phyloP scores from a whole-genome alignment of 2,888 invertebrate species.

The Volucella inflata region DNA sequence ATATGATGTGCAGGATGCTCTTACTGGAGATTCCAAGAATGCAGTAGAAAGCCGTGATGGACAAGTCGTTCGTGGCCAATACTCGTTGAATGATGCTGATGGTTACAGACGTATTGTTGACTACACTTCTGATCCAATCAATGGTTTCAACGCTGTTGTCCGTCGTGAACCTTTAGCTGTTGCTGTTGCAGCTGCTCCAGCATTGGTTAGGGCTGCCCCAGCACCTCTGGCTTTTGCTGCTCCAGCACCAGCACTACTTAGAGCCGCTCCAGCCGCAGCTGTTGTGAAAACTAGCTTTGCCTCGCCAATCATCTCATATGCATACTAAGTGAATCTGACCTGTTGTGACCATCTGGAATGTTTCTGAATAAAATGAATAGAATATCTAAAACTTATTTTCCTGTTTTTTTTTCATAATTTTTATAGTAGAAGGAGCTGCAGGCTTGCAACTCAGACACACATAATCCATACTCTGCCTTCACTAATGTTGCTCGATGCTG shows the following conservation, averaged over 20 bases:
- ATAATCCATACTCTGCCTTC: no score
- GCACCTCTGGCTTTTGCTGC: slow-evolving; percentile 77
- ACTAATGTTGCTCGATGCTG: no score
- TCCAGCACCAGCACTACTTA: slow-evolving; percentile 77
- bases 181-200: slow-evolving; percentile 78
- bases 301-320: slow-evolving; percentile 82
- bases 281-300: slow-evolving; percentile 81
- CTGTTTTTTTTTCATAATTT: not conserved
- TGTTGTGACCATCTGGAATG: slow-evolving; percentile 21
- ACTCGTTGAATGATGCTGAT: slow-evolving; percentile 84
- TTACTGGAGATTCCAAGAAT: slow-evolving; percentile 83
- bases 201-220: slow-evolving; percentile 54
- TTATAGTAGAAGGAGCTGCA: not conserved
- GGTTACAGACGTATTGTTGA: slow-evolving; percentile 83
- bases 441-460: not conserved
- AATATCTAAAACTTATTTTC: slow-evolving; percentile 25
- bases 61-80: slow-evolving; percentile 83
- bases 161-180: slow-evolving; percentile 82
- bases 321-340: slow-evolving; percentile 78
- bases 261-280: slow-evolving; percentile 69
- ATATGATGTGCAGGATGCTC: slow-evolving; percentile 83
- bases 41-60: slow-evolving; percentile 83
- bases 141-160: slow-evolving; percentile 84
- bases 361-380: slow-evolving; percentile 42
- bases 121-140: slow-evolving; percentile 83